These are phyloP conservation scores for Drosophila sp. DNA, from an alignment of 1,140 invertebrate species.

Conservation along the genomic window DNA sequence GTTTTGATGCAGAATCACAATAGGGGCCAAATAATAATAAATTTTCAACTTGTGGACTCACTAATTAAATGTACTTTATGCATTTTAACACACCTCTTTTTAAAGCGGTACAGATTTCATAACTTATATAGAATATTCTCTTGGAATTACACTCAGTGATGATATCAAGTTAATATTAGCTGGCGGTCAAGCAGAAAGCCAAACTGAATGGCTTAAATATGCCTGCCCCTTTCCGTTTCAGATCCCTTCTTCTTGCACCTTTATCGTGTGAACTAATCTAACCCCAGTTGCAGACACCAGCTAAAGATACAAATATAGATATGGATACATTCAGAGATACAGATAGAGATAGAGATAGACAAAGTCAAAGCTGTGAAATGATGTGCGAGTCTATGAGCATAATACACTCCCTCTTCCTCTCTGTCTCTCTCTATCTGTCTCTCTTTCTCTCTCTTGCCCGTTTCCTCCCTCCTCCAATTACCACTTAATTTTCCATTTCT, in stretches of 20 bases:
- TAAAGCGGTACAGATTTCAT: no score
- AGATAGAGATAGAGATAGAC: constrained; percentile 8
- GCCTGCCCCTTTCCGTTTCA: neutral
- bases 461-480: neutral
- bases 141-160: constrained; percentile 27
- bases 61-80: no score
- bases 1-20: no score
- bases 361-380: constrained; percentile 61
- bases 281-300: constrained; percentile 26
- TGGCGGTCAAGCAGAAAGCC: constrained; percentile 67
- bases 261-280: constrained; percentile 82
- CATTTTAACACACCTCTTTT: no score
- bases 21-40: no score
- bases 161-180: constrained; percentile 69
- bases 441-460: no score
- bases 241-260: constrained; percentile 43
- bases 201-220: constrained; percentile 32
- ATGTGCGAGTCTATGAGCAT: constrained; percentile 76
- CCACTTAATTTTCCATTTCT: neutral
- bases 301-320: constrained; percentile 5
- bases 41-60: no score
- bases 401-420: constrained; percentile 40
- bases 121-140: neutral
- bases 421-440: neutral
- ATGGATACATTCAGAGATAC: neutral